phyloP scores from a whole-genome alignment of 2,888 invertebrate genomes.

The Operophtera brumata region DNA sequence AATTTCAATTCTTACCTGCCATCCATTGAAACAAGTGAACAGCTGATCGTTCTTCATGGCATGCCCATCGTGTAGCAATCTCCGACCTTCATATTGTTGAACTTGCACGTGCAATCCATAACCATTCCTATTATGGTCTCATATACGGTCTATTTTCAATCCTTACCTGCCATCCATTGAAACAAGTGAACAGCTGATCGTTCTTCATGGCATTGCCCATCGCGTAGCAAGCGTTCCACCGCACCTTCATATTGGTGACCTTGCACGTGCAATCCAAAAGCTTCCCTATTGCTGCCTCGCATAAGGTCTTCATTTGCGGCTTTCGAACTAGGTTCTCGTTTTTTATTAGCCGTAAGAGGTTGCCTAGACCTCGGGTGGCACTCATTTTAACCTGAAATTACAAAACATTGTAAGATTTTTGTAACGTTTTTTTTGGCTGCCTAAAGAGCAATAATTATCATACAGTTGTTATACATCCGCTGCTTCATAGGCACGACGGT shows the following conservation, averaged over 20 bases:
- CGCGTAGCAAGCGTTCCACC: slow-evolving; percentile 96
- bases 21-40: slow-evolving; percentile 68
- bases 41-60: slow-evolving; percentile 84
- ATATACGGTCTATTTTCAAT: slow-evolving; percentile 59
- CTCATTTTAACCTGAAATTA: slow-evolving; percentile 82
- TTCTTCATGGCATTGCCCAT: slow-evolving; percentile 89
- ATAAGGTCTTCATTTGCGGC: slow-evolving; percentile 73
- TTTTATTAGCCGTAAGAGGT: slow-evolving; percentile 84
- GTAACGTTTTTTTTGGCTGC: too few relatives aligned
- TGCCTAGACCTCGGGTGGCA: slow-evolving; percentile 90
- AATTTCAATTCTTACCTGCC: slow-evolving; percentile 69
- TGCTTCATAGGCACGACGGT: too few relatives aligned
- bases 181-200: slow-evolving; percentile 67
- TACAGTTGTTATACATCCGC: too few relatives aligned
- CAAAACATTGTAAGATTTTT: too few relatives aligned
- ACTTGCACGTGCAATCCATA: slow-evolving; percentile 84
- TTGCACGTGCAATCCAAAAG: slow-evolving; percentile 85
- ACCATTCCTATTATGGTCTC: slow-evolving; percentile 84
- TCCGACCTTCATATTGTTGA: slow-evolving; percentile 91
- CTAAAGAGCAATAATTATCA: too few relatives aligned
- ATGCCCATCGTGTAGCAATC: slow-evolving; percentile 92
- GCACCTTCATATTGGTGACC: slow-evolving; percentile 90
- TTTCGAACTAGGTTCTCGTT: slow-evolving; percentile 69
- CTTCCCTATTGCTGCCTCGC: slow-evolving; percentile 82
- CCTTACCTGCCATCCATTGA: slow-evolving; percentile 79